Percentiles rank a stretch among this genome's conserved stretches.
Conservation (phyloP, 2,113 vertebrate genomes). For the Mohoua ochrocephala region DNA sequence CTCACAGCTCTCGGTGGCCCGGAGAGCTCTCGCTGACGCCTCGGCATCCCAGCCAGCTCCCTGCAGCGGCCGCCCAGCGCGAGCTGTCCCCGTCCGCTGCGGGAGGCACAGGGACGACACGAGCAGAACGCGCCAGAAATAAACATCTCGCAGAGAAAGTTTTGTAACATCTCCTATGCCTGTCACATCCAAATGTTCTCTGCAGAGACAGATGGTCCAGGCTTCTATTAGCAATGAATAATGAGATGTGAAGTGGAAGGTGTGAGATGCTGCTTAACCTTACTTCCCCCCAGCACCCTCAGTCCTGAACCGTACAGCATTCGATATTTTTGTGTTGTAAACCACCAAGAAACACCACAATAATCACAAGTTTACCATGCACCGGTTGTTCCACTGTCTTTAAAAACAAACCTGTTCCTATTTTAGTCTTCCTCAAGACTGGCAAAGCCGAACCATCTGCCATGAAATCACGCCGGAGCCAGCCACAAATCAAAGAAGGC, state of each 20-base stretch:
- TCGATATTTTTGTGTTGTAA: slow-evolving; percentile 31
- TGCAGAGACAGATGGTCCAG: slow-evolving; percentile 62
- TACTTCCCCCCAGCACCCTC: slow-evolving; percentile 23
- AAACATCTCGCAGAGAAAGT: slow-evolving; percentile 8
- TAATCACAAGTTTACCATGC: not conserved
- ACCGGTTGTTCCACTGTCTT: not conserved
- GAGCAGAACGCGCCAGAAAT: not conserved
- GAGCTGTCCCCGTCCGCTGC: not conserved
- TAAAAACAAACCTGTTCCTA: not conserved
- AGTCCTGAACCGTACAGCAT: slow-evolving; percentile 20
- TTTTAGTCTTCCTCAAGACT: not conserved
- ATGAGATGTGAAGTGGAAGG: slow-evolving; percentile 66
- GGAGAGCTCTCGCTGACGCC: fast-evolving
- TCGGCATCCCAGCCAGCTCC: not conserved
- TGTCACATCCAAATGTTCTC: slow-evolving; percentile 44
- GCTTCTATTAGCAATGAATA: slow-evolving; percentile 68
- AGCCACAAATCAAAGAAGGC: not conserved
- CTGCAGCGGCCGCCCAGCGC: not conserved
- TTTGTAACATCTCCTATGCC: slow-evolving; percentile 33
- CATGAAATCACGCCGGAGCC: fast-evolving
- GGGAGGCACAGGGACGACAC: not conserved
- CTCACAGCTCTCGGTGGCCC: not conserved
- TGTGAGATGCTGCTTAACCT: slow-evolving; percentile 68
- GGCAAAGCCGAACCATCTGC: not conserved
- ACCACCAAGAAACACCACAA: not conserved